These are phyloP conservation scores for Nixonia krombeini DNA, from an alignment of 1,140 invertebrate genomes.

Conservation along the genomic window DNA sequence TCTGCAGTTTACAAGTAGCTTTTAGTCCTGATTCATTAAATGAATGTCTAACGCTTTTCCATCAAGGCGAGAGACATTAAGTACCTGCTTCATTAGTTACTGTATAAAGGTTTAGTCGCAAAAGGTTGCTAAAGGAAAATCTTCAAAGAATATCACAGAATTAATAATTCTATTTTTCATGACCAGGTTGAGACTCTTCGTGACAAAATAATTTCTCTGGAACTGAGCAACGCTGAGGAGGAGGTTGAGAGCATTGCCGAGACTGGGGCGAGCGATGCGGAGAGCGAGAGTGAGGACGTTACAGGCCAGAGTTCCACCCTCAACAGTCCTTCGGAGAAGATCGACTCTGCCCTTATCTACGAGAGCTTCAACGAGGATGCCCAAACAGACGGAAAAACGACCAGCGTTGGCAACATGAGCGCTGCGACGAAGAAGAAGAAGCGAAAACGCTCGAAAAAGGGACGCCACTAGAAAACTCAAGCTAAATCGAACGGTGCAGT, in stretches of 20 bases:
- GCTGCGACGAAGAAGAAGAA: constrained; percentile 66
- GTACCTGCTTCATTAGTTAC: not conserved
- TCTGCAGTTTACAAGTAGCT: not conserved
- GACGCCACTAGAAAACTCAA: constrained; percentile 51
- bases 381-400: constrained; percentile 51
- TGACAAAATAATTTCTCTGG: constrained; percentile 90
- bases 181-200: constrained; percentile 86
- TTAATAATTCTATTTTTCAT: constrained; percentile 1
- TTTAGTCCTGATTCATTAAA: not conserved
- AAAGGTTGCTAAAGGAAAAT: no score
- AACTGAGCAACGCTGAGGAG: constrained; percentile 80
- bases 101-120: constrained; percentile 5
- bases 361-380: constrained; percentile 55
- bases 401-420: constrained; percentile 57
- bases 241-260: constrained; percentile 70
- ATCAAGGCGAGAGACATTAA: not conserved
- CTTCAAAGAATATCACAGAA: not conserved
- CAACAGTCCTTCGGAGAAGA: constrained; percentile 54
- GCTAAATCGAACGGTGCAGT: not conserved
- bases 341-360: constrained; percentile 49
- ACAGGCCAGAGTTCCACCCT: constrained; percentile 53
- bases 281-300: constrained; percentile 66
- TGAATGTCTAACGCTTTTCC: not conserved
- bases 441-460: constrained; percentile 66
- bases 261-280: constrained; percentile 67